Base-by-base conservation (phyloP, 2,113 vertebrate species). In the Aspiorhynchus laticeps region DNA sequence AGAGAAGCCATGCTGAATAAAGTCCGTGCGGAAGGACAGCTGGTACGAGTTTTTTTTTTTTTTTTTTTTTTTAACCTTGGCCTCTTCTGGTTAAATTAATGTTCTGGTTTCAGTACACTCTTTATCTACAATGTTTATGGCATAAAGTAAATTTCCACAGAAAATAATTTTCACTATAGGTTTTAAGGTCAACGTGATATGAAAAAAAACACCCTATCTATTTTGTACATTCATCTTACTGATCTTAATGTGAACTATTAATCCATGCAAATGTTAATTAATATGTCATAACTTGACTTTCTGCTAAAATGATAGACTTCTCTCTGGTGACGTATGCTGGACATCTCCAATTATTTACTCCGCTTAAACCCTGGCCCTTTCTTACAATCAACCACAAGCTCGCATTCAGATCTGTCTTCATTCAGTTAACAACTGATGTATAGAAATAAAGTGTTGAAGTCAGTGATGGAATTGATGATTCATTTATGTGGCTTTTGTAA, bases 1-100 rank as follows among this genome's bases (percentile, higher is more conserved):
- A 95, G 88, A 87, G 98, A 99, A 94, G 98, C 98, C 43, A 95
- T 97, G 96, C 94, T 97, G 91, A 99, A 99, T 92, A 99, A 99
- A 95, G 98, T 97, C 41, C 97, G 98, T 63, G 98, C 97, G 1
- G 97, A 99, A 91, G 98, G 98, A 91, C 98, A 99, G 83, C 93
- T 97, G 98, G 98, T 99, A 98, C 69, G 96, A 89, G 87, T 38
- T 75, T 38, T 46, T 51, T 31, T 0, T 90, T n/a, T n/a, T n/a
- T n/a, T n/a, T n/a, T n/a, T n/a, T n/a, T n/a, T n/a, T n/a, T n/a
- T n/a, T n/a, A n/a, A 74, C 4, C 33, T 90, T 91, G 10, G 24
- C 33, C 36, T 69, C 76, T 31, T 85, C 10, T 71, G 9, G 15
- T 83, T 51, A 69, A 31, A 48, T 28, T 4, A 48, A 69, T 48